Percentiles rank a stretch among this genome's conserved stretches.
Evolutionary conservation across 2,113 vertebrate genomes (phyloP).

Genomic region (Passer domesticus): DNA sequence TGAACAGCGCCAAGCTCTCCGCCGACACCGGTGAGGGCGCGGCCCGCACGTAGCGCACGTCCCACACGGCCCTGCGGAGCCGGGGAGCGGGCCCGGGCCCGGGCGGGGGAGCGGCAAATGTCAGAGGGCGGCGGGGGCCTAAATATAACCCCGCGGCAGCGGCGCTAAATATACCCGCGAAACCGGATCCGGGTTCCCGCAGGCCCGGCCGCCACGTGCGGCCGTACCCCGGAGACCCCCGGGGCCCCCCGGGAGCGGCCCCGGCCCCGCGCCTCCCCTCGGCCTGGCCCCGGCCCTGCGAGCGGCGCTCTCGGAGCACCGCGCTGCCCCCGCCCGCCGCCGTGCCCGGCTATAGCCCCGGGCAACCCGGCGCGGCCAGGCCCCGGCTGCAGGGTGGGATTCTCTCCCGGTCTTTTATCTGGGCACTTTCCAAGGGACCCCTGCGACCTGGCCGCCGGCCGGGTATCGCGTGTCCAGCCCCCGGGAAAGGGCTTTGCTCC

Average conservation of each 20-base stretch:
- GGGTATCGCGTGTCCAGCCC: fast-evolving
- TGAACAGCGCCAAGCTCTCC: slow-evolving; percentile 86
- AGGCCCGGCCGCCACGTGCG: neutral
- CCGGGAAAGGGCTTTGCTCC: neutral
- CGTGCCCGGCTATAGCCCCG: fast-evolving
- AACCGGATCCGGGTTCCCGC: neutral
- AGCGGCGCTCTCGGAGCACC: neutral
- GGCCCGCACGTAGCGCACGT: slow-evolving; percentile 49
- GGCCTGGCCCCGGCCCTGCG: fast-evolving
- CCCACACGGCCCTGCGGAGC: neutral
- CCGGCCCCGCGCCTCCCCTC: neutral
- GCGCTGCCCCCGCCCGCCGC: too few relatives aligned
- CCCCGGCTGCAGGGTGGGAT: neutral
- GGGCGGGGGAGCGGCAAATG: slow-evolving; percentile 29
- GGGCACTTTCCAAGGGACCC: neutral
- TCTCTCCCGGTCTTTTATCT: neutral
- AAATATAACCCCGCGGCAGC: slow-evolving; percentile 22
- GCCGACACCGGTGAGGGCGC: slow-evolving; percentile 83
- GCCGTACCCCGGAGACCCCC: neutral
- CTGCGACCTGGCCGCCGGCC: neutral
- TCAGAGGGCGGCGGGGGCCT: slow-evolving; percentile 44
- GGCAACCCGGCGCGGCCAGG: neutral
- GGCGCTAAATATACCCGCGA: slow-evolving; percentile 39
- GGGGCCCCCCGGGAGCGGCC: too few relatives aligned
- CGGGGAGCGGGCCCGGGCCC: neutral